Evolutionary conservation across 2,797 vertebrate species (phyloP), one percentile per base, ranked within the genome.

Genomic region (Mus minutoides): DNA sequence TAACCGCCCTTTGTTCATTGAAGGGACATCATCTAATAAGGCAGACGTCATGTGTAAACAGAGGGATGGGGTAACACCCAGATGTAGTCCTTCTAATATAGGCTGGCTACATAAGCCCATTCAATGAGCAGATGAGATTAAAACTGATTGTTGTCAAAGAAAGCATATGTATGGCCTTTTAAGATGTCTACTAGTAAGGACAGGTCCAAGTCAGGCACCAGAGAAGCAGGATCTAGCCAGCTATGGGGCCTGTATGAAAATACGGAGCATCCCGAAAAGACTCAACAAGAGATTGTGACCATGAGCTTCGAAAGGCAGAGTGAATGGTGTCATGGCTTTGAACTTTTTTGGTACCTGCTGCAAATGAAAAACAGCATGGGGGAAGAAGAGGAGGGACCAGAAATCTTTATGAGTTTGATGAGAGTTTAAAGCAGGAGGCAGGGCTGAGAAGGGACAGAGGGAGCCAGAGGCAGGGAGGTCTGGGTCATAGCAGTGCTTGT

Each of bases 381-480:
- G 19, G 46, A 79, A 86, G 58, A 79, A 88, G 29, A 37, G 8
- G 67, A 11, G 75, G 69, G 58, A 71, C 46, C 73, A 60, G 62
- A 88, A 62, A 71, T 88, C 92, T 79, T 90, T 80, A 87, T 78
- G 54, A 62, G 10, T 60, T 77, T 91, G 88, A 94, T 96, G 91
- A 96, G 71, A 24, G 52, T 91, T 83, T 84, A 87, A 87, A 96
- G n/a, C 58, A 78, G 64, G 13, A 1, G 7, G 46, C 43, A n/a
- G 34, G 76, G 52, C 64, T 46, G 73, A 56, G 46, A 29, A 29
- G 73, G 62, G 56, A 54, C 8, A 34, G 75, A 56, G 60, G 34
- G 34, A 49, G 46, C 54, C 64, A 77, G 21, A 2, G n/a, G 22
- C 85, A 69, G 49, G 8, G n/a, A 34, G 62, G 14, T 78, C 80